phyloP scores from a whole-genome alignment of 2,113 vertebrate genomes.

The Elaphurus davidianus region DNA sequence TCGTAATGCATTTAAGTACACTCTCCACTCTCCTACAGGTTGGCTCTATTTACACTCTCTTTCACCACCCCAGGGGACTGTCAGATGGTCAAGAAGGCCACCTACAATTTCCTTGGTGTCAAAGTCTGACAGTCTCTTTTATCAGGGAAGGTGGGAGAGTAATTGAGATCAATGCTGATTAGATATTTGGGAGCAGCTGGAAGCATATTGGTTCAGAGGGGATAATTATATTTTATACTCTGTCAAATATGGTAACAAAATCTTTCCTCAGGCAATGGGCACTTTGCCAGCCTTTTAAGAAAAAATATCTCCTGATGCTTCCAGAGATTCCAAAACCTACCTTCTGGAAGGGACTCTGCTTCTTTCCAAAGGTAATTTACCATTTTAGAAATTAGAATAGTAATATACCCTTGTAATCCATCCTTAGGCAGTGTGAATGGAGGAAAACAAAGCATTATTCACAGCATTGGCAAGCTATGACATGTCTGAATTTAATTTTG shows the following conservation, averaged over 20 bases:
- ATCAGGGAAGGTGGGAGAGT: not conserved
- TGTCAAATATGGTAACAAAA: not conserved
- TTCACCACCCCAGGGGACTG: not conserved
- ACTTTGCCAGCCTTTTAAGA: slow-evolving; percentile 17
- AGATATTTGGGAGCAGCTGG: not conserved
- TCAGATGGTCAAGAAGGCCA: not conserved
- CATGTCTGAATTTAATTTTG: slow-evolving; percentile 1
- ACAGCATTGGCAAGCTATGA: not conserved
- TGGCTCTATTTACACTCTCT: not conserved
- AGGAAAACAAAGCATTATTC: slow-evolving; percentile 8
- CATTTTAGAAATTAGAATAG: not conserved
- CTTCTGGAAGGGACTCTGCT: not conserved
- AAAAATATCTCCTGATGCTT: not conserved
- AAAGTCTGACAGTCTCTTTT: not conserved
- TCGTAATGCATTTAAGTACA: not conserved
- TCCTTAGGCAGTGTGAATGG: not conserved
- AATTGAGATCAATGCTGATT: not conserved
- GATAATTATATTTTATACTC: slow-evolving; percentile 20
- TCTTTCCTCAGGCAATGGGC: not conserved
- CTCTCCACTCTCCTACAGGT: not conserved
- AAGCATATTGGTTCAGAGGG: not conserved
- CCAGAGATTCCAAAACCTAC: slow-evolving; percentile 12
- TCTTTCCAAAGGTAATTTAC: slow-evolving; percentile 32
- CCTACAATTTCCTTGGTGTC: not conserved
- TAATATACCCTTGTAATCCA: not conserved